Conservation (phyloP, 1,140 invertebrate species). For the Semibalanus balanoides region DNA sequence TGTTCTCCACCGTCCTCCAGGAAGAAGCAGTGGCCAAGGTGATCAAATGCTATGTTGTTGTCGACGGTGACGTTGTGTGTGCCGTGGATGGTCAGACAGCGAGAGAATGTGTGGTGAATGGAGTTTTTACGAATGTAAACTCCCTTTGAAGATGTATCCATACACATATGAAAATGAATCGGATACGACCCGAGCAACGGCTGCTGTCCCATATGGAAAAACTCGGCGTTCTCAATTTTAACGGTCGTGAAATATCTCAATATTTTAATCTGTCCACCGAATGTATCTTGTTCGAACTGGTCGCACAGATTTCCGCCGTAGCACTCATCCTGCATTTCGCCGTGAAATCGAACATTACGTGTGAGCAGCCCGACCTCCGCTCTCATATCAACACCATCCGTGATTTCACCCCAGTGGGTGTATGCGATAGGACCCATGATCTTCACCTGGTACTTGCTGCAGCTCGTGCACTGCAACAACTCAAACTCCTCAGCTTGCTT, state of each 20-base stretch:
- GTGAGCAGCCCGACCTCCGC: background rate
- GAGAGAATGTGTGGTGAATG: background rate
- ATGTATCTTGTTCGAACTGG: background rate
- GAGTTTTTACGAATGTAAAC: background rate
- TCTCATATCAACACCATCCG: background rate
- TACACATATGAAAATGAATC: background rate
- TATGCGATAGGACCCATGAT: background rate
- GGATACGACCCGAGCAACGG: background rate
- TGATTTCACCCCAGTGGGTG: conserved; percentile 1
- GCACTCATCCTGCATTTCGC: background rate
- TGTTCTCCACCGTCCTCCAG: background rate
- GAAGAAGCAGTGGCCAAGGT: background rate
- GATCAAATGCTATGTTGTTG: background rate
- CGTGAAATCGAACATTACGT: background rate
- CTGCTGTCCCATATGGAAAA: background rate
- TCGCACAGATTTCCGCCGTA: background rate
- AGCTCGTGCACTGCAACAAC: background rate
- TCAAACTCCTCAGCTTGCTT: background rate
- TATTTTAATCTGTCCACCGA: background rate
- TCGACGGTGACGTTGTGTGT: background rate
- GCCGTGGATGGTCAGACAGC: conserved; percentile 1
- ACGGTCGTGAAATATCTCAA: background rate
- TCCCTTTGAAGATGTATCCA: background rate
- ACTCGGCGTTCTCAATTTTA: background rate
- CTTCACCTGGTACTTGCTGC: background rate